A percentile compares a stretch with the other conserved stretches of the same genome.
These are phyloP conservation scores for Hemibagrus guttatus DNA, from an alignment of 2,797 vertebrate genomes.

Conservation along the genomic window DNA sequence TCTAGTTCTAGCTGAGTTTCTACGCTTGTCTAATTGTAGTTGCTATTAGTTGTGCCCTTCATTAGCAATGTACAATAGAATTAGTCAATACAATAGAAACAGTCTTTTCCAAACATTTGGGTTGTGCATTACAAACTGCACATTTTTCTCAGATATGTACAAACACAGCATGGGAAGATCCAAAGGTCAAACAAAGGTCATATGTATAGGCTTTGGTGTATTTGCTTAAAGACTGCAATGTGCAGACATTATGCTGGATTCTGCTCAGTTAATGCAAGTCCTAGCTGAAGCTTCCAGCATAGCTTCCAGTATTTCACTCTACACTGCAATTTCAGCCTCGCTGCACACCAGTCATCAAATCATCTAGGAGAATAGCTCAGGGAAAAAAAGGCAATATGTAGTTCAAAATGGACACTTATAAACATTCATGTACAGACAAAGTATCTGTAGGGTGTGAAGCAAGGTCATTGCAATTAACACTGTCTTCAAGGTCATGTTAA, in stretches of 20 bases:
- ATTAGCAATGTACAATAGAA: too few relatives aligned
- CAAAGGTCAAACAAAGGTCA: slow-evolving; percentile 56
- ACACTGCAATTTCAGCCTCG: slow-evolving; percentile 52
- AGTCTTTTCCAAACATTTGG: neutral
- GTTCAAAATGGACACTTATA: slow-evolving; percentile 23
- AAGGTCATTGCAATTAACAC: slow-evolving; percentile 40
- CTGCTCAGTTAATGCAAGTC: slow-evolving; percentile 47
- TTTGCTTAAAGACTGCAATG: slow-evolving; percentile 44
- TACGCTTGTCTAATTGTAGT: neutral
- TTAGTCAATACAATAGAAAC: neutral
- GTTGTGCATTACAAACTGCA: neutral
- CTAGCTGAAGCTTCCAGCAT: slow-evolving; percentile 45
- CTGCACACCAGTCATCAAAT: slow-evolving; percentile 47
- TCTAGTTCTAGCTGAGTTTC: neutral
- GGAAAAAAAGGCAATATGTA: slow-evolving; percentile 25
- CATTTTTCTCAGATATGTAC: neutral
- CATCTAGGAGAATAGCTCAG: slow-evolving; percentile 25
- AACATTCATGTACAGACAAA: neutral
- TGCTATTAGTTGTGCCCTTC: neutral
- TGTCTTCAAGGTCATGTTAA: slow-evolving; percentile 49
- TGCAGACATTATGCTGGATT: slow-evolving; percentile 48
- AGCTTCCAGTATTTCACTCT: slow-evolving; percentile 50
- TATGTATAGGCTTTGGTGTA: slow-evolving; percentile 23
- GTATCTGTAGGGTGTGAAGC: slow-evolving; percentile 16
- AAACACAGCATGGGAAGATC: neutral